Conservation (phyloP, 2,113 vertebrate genomes). For the Pycnonotus jocosus region DNA sequence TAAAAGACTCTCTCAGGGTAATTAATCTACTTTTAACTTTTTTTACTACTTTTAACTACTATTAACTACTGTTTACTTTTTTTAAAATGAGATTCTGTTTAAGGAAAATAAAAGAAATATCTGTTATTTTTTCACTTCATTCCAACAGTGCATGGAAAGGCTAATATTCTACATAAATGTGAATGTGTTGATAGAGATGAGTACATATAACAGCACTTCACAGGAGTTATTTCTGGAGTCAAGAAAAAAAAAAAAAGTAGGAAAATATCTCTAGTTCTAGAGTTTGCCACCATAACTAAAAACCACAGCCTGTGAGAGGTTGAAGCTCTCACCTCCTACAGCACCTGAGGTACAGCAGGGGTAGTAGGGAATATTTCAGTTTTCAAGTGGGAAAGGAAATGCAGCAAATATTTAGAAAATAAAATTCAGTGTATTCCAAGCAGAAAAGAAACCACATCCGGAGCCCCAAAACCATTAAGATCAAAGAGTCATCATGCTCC, state of each 20-base stretch:
- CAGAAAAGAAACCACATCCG: conserved; percentile 11
- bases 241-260: not conserved
- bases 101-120: not conserved
- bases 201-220: not conserved
- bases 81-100: not conserved
- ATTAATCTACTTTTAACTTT: not conserved
- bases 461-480: not conserved
- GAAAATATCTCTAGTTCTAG: not conserved
- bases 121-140: not conserved
- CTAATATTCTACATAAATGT: not conserved
- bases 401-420: conserved; percentile 2
- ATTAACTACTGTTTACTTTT: too few species aligned
- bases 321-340: not conserved
- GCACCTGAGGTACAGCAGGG: not conserved
- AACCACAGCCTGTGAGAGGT: not conserved
- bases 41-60: too few species aligned
- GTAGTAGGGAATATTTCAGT: not conserved
- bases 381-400: conserved; percentile 37
- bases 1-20: not conserved
- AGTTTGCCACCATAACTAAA: not conserved
- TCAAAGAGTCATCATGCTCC: not conserved
- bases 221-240: not conserved
- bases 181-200: not conserved
- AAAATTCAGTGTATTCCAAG: not conserved
- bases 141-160: not conserved